These are phyloP conservation scores for Taenioides sp. DNA, from an alignment of 2,797 vertebrate genomes.

Conservation along the genomic window DNA sequence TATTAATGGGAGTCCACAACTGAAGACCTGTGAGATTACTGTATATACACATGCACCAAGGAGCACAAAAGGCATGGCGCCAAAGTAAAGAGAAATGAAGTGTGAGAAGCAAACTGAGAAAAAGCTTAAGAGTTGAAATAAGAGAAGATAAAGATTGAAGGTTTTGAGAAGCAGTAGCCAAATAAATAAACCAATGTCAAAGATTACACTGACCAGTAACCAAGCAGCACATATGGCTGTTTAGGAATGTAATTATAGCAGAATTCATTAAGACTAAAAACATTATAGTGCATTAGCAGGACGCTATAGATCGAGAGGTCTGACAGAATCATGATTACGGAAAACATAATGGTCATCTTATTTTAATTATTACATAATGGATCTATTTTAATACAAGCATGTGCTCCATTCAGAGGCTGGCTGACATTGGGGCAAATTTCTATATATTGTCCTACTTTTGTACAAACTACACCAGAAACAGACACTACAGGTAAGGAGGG, in stretches of 20 bases:
- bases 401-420: too few relatives aligned
- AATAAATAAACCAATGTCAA: conserved; percentile 49
- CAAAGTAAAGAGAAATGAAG: conserved; percentile 63
- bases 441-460: neutral
- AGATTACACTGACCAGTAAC: conserved; percentile 18
- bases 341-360: neutral
- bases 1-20: conserved; percentile 67
- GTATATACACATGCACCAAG: conserved; percentile 28
- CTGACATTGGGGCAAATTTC: neutral
- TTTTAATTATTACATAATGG: neutral
- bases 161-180: conserved; percentile 25
- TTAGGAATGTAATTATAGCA: conserved; percentile 4
- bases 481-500: too few relatives aligned
- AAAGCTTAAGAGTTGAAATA: conserved; percentile 32
- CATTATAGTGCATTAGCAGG: neutral
- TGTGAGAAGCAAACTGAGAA: conserved; percentile 42
- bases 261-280: neutral
- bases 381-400: neutral
- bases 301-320: too few relatives aligned
- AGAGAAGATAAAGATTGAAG: conserved; percentile 47
- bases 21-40: conserved; percentile 35
- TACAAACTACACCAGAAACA: too few relatives aligned
- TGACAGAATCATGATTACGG: too few relatives aligned
- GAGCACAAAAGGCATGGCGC: conserved; percentile 39
- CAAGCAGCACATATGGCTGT: neutral